phyloP scores from a whole-genome alignment of 2,888 invertebrate species.

The Hirtodrosophila cameraria region DNA sequence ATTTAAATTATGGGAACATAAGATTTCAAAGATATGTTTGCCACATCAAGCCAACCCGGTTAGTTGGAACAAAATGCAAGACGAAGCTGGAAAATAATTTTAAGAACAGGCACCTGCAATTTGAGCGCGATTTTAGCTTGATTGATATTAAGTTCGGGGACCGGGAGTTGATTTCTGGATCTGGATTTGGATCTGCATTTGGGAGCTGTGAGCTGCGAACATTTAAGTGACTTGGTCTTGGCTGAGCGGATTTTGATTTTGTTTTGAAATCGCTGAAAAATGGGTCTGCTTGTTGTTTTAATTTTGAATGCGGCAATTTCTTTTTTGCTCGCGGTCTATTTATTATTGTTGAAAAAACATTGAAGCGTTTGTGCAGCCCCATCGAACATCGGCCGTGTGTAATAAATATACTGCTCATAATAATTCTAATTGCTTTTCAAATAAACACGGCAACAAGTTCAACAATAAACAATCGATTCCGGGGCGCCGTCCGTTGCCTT shows the following conservation, averaged over 20 bases:
- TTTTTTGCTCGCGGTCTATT: conserved; percentile 39
- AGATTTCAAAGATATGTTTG: conserved; percentile 56
- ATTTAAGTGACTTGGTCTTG: neutral
- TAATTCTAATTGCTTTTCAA: conserved; percentile 81
- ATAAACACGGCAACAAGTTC: conserved; percentile 68
- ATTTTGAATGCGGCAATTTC: conserved; percentile 10
- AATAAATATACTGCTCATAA: conserved; percentile 80
- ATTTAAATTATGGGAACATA: conserved; percentile 84
- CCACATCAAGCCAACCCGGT: conserved; percentile 17
- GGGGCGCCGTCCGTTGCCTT: conserved; percentile 45
- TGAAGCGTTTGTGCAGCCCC: conserved; percentile 2
- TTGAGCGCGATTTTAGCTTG: conserved; percentile 13
- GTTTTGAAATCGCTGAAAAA: neutral
- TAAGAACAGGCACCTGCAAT: conserved; percentile 58
- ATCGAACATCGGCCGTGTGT: conserved; percentile 36
- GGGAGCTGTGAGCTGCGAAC: neutral
- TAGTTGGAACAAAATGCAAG: conserved; percentile 5
- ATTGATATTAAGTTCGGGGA: conserved; percentile 21
- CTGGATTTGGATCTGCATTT: neutral
- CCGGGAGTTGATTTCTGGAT: conserved; percentile 5
- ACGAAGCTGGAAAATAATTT: conserved; percentile 47
- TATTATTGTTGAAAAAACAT: conserved; percentile 34
- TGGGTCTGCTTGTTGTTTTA: conserved; percentile 44
- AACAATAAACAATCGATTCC: conserved; percentile 63
- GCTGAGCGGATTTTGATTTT: neutral